Conservation (phyloP, 2,113 vertebrate species). For the Ictalurus punctatus region DNA sequence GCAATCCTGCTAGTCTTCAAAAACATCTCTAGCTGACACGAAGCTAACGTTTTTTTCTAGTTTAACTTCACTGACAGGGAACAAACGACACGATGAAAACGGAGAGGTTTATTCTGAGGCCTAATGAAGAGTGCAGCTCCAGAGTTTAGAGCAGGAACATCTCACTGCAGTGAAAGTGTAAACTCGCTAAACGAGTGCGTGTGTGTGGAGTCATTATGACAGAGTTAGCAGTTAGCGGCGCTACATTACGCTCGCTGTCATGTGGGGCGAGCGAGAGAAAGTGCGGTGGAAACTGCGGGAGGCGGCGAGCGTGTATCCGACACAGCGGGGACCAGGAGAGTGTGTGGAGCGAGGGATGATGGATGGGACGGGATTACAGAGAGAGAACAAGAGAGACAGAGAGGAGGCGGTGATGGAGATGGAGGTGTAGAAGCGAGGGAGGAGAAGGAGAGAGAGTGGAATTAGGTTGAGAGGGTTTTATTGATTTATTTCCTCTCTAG, state of each 20-base stretch:
- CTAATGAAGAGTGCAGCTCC: not conserved
- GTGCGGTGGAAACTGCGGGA: constrained; percentile 26
- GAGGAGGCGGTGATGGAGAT: constrained; percentile 40
- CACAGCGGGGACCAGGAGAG: constrained; percentile 19
- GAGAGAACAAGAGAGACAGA: constrained; percentile 23
- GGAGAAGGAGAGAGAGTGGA: not conserved
- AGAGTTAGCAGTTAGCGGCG: not conserved
- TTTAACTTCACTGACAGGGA: not conserved
- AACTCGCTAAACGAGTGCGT: not conserved
- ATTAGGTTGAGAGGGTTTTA: not conserved
- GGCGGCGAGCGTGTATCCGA: not conserved
- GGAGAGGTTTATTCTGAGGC: not conserved
- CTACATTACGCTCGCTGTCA: constrained; percentile 24
- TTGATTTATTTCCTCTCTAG: not conserved
- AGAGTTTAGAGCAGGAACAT: not conserved
- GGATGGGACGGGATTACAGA: constrained; percentile 20
- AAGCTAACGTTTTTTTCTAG: not conserved
- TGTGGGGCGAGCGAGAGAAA: constrained; percentile 15
- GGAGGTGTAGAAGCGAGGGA: not conserved
- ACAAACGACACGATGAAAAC: not conserved
- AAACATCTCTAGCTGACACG: not conserved
- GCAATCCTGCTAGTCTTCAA: not conserved
- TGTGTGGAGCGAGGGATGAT: constrained; percentile 29
- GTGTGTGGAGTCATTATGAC: not conserved
- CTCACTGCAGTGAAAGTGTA: not conserved